phyloP scores from a whole-genome alignment of 1,140 invertebrate genomes.

The Lucilia cuprina region DNA sequence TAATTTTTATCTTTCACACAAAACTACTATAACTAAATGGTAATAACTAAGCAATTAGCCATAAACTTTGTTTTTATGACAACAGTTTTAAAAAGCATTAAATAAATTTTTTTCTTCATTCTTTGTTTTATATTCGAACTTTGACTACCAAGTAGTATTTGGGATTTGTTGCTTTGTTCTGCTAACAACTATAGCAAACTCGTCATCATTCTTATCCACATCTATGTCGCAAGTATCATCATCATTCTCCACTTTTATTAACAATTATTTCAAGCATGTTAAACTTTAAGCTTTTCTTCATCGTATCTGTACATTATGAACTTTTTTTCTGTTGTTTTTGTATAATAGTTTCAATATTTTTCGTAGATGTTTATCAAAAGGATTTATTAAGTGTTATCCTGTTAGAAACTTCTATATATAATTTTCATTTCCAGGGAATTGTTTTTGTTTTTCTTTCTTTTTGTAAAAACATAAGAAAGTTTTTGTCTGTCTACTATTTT shows the following conservation, averaged over 20 bases:
- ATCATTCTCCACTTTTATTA: not conserved
- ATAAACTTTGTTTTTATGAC: conserved; percentile 2
- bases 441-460: not conserved
- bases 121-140: no score
- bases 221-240: not conserved
- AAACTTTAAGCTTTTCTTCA: not conserved
- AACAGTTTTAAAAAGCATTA: not conserved
- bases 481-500: not conserved
- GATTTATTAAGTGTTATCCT: conserved; percentile 37
- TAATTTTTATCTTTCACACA: conserved; percentile 8
- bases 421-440: not conserved
- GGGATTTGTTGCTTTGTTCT: no score
- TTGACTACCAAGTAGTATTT: no score
- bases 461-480: not conserved
- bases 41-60: not conserved
- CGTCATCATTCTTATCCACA: not conserved
- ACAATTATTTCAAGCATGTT: not conserved
- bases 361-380: conserved; percentile 32
- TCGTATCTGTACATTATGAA: not conserved
- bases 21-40: not conserved
- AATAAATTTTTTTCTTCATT: not conserved
- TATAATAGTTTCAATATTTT: conserved; percentile 34
- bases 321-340: not conserved
- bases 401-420: not conserved
- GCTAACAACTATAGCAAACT: not conserved